Percentiles rank a stretch among this genome's conserved stretches.
These are phyloP conservation scores for Arremon aurantiirostris DNA, from an alignment of 2,797 vertebrate species.

Conservation along the genomic window DNA sequence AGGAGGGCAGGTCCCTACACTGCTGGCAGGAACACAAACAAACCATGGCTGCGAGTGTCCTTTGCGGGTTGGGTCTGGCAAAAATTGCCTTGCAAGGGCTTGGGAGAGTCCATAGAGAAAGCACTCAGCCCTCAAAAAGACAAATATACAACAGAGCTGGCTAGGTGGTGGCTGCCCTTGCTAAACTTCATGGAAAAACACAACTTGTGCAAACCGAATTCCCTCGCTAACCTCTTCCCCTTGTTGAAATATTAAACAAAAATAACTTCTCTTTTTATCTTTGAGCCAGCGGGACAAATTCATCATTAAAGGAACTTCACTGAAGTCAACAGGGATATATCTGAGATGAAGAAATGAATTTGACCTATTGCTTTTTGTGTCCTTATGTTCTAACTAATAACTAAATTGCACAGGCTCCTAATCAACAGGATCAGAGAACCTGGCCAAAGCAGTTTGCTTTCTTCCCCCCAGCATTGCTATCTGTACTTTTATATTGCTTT, in stretches of 20 bases:
- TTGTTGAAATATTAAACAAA: slow-evolving; percentile 75
- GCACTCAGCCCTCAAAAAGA: slow-evolving; percentile 53
- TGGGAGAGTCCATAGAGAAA: slow-evolving; percentile 48
- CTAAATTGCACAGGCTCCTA: neutral
- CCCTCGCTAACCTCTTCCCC: slow-evolving; percentile 69
- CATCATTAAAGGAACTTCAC: slow-evolving; percentile 59
- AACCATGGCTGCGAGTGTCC: neutral
- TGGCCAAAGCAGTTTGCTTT: neutral
- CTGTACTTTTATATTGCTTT: neutral
- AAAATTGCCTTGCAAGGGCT: slow-evolving; percentile 6
- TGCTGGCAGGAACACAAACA: neutral
- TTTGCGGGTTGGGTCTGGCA: neutral
- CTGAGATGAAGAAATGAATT: slow-evolving; percentile 38
- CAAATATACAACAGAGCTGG: slow-evolving; percentile 61
- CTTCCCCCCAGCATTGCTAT: neutral
- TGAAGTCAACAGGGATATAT: slow-evolving; percentile 59
- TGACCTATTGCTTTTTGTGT: slow-evolving; percentile 29
- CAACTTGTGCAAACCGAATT: slow-evolving; percentile 57
- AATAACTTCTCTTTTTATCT: slow-evolving; percentile 70
- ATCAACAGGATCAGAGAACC: neutral
- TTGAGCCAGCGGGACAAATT: slow-evolving; percentile 60
- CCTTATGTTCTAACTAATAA: slow-evolving; percentile 40
- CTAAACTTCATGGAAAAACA: slow-evolving; percentile 68
- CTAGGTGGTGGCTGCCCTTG: slow-evolving; percentile 60
- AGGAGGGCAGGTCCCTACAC: neutral